Percentiles rank a stretch among this genome's conserved stretches.
These are phyloP conservation scores for Salvelinus sp. DNA, from an alignment of 2,113 vertebrate genomes.

Conservation along the genomic window DNA sequence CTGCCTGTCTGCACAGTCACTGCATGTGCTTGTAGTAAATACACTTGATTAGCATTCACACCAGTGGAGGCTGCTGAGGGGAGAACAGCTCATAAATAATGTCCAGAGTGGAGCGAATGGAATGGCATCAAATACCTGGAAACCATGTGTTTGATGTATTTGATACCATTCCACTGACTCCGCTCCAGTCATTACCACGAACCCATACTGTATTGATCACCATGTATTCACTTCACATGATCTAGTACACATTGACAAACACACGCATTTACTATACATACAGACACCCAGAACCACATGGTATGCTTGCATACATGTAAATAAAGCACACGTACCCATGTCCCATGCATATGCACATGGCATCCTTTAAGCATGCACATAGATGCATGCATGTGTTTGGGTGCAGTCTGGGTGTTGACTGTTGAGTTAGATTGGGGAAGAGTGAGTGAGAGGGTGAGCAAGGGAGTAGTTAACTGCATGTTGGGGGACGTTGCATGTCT, in stretches of 20 bases:
- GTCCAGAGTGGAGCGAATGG: too few relatives aligned
- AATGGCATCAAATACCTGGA: too few relatives aligned
- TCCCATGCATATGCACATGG: constrained; percentile 19
- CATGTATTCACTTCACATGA: too few relatives aligned
- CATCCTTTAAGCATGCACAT: constrained; percentile 50
- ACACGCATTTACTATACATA: background rate
- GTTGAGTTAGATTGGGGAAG: constrained; percentile 9
- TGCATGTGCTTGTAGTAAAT: constrained; percentile 60
- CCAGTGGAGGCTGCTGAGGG: background rate
- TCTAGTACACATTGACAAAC: background rate
- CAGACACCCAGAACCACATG: background rate
- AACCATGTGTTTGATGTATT: too few relatives aligned
- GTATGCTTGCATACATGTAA: constrained; percentile 6
- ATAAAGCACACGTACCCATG: constrained; percentile 27
- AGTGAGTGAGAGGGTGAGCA: background rate
- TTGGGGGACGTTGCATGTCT: constrained; percentile 33
- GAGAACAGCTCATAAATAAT: too few relatives aligned
- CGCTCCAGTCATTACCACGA: too few relatives aligned
- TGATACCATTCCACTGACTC: too few relatives aligned
- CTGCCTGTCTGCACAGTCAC: constrained; percentile 33
- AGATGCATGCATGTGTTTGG: constrained; percentile 47
- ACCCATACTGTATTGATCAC: too few relatives aligned
- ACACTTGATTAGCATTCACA: background rate
- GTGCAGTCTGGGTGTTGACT: background rate
- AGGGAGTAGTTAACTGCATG: constrained; percentile 48